Base-by-base conservation (phyloP, 1,140 invertebrate genomes). In the Sycophaga agraensis region DNA sequence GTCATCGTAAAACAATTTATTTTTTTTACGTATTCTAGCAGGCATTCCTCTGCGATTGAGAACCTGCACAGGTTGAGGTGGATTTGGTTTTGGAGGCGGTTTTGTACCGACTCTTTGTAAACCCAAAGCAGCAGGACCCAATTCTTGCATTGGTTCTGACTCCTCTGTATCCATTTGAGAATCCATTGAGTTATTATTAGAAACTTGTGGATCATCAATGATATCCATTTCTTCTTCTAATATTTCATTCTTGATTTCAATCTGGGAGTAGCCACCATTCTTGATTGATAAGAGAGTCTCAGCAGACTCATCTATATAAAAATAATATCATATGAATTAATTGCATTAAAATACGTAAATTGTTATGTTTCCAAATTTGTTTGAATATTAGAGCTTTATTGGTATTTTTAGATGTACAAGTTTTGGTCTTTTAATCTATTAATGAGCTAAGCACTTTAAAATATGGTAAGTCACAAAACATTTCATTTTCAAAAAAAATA, bases 1-100 rank as follows among this genome's bases (percentile, higher is more conserved):
- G 80, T 96, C 93, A 81, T 96, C 93, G 80, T 89, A 95, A 77
- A 96, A 95, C 45, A 94, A 82, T 70, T 87, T 87, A 77, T 96
- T 97, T 72, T 92, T 92, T 77, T 96, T 96, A 50, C 93, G 83
- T 56, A 95, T 94, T 63, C 94, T 84, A 2, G 91, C 90, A 49
- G 94, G 93, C 89, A 92, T 93, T 45, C 92, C 92, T 74, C 92
- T 84, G 9, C 90, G 86, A 77, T 94, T 94, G 2, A 94, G 76
- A 57, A 89, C 87, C 73, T 90, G 88, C 9, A 89, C 83, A 1
- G 88, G 89, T 70, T 88, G 85, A 35, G 86, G 85, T 34, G 84
- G 80, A 60, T 75, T 78, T 45, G 88, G 85, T 76, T 88, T 89
- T 42, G 88, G 86, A 39, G 88, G 87, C 65, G 86, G 84, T 53